Conservation (phyloP, 2,113 vertebrate species). For the Dinomys branickii region DNA sequence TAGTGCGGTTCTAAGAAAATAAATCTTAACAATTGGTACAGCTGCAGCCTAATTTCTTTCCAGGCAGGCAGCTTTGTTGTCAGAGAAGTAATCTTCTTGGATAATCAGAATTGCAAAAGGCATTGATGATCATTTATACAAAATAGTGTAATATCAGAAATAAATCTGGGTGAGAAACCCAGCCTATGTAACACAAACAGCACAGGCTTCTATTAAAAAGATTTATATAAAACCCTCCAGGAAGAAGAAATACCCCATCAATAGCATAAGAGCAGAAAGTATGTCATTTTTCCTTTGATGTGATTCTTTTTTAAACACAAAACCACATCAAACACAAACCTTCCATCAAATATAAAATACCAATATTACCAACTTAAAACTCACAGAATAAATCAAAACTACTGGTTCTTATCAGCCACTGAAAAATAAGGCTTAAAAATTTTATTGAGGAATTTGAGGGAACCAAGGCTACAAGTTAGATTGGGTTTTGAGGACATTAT, state of each 20-base stretch:
- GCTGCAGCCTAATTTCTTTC: neutral
- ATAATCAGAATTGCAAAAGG: constrained; percentile 57
- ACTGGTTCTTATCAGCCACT: neutral
- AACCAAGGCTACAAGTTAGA: neutral
- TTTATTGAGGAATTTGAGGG: neutral
- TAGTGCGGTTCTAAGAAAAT: neutral
- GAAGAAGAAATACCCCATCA: neutral
- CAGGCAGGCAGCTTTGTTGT: neutral
- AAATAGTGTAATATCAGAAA: constrained; percentile 35
- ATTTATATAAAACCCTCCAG: constrained; percentile 15
- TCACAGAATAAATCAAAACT: neutral
- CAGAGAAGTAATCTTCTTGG: neutral
- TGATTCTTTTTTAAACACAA: constrained; percentile 36
- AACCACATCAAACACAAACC: neutral
- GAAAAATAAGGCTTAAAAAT: neutral
- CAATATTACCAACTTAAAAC: neutral
- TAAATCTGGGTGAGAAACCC: constrained; percentile 10
- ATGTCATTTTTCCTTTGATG: neutral
- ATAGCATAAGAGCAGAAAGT: neutral
- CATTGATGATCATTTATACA: constrained; percentile 42
- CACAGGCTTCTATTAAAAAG: neutral
- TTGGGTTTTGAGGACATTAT: neutral
- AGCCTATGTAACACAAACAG: neutral
- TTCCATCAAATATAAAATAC: neutral
- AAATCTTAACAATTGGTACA: constrained; percentile 11